Evolutionary conservation across 2,797 vertebrate genomes (phyloP), one percentile per base, ranked within the genome.

Genomic region (Telmatherina bonti): DNA sequence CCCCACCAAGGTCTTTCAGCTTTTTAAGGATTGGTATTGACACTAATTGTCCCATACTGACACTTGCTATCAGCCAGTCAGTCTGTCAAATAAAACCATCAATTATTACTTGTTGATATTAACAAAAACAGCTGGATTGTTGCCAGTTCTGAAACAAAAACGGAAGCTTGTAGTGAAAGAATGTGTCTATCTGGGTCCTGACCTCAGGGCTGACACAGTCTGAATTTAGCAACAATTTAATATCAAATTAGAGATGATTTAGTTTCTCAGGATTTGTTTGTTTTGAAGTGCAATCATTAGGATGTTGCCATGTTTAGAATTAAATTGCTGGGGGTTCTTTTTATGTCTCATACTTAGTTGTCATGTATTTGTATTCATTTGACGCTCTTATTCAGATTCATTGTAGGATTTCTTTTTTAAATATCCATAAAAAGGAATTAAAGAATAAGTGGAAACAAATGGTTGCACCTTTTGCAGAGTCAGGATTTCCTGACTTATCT

Each of bases 1-100:
- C 78, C 53, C 20, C 38, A 65, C 22, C 78, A 74, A 85, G 30
- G 74, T 79, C 75, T 55, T 58, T 69, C 53, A 47, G 54, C 57
- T 77, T n/a, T 57, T 53, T 22, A 57, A 29, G 43, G 59, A 74
- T n/a, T 61, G 33, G 72, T 66, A 70, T 51, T 51, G 75, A 78
- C 45, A 18, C 11, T 15, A 60, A 56, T 27, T 30, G 62, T 74
- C 58, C 56, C 60, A 12, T 12, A 45, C 11, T 68, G 27, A 49
- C 4, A 31, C 24, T n/a, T 62, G n/a, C 18, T 4, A 63, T 67
- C 10, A 18, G 4, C 29, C 16, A 35, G 58, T 76, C 13, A 43
- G n/a, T 10, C 22, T 53, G 0, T 58, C 12, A 62, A 47, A 51
- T 11, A 43, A 45, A 55, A 38, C 13, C 33, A 31, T 58, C 15